These are phyloP conservation scores for Azemiops feae DNA, from an alignment of 2,113 vertebrate species.

Conservation along the genomic window DNA sequence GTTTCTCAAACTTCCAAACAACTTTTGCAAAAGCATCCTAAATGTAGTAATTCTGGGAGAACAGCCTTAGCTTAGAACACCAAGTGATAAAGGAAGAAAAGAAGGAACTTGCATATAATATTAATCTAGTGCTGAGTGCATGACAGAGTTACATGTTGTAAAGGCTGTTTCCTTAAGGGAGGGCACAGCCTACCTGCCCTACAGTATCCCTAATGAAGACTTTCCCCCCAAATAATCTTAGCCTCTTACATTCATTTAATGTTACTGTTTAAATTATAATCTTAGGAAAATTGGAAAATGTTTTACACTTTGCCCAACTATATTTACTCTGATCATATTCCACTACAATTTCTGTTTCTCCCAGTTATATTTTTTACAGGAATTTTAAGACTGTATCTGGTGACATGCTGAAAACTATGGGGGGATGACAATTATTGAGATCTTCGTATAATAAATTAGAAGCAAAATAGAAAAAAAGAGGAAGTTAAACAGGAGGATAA, in stretches of 20 bases:
- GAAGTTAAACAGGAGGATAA: not conserved
- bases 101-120: not conserved
- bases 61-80: not conserved
- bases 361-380: not conserved
- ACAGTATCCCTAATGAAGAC: not conserved
- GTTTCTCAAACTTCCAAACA: not conserved
- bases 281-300: not conserved
- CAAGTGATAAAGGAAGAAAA: not conserved
- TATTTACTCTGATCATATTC: not conserved
- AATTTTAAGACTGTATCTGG: not conserved
- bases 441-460: not conserved
- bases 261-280: not conserved
- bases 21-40: not conserved
- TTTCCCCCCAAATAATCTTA: not conserved
- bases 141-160: not conserved
- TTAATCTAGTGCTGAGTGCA: not conserved
- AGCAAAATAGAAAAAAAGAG: not conserved
- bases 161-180: not conserved
- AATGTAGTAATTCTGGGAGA: not conserved
- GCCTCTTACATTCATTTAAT: not conserved
- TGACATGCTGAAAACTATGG: not conserved
- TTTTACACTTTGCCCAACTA: not conserved
- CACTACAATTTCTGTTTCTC: not conserved
- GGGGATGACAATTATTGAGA: not conserved
- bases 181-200: not conserved